Evolutionary conservation across 53 echinoderm and acorn worm genomes (phyloP).

Genomic region (Hippasteria phrygiana): DNA sequence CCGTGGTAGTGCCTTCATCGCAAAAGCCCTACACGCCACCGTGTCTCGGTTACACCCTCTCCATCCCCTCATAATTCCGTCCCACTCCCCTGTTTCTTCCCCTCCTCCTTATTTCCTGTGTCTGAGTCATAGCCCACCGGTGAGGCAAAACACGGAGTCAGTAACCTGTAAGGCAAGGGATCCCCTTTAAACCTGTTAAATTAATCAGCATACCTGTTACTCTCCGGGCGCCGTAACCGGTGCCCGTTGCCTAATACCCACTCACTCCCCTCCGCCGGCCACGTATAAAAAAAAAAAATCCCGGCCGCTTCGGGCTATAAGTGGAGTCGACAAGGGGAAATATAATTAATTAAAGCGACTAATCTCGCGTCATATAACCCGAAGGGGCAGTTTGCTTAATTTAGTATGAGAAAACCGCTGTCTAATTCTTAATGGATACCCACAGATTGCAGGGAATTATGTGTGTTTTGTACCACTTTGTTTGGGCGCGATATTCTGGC

Average conservation of each 20-base stretch:
- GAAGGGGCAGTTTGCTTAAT: constrained; percentile 67
- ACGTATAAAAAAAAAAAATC: background rate
- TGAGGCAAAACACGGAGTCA: constrained; percentile 4
- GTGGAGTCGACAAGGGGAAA: constrained; percentile 67
- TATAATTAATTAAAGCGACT: constrained; percentile 76
- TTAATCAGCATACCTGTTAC: constrained; percentile 69
- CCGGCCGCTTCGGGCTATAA: constrained; percentile 29
- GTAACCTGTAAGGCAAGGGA: constrained; percentile 21
- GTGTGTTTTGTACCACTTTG: background rate
- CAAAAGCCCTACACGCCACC: background rate
- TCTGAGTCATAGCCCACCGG: background rate
- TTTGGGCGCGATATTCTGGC: background rate
- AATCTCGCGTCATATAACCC: constrained; percentile 62
- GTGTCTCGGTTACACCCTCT: background rate
- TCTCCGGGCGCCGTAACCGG: constrained; percentile 51
- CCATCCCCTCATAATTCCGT: too few relatives aligned
- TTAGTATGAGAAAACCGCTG: constrained; percentile 71
- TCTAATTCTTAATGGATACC: constrained; percentile 60
- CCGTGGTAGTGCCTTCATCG: too few relatives aligned
- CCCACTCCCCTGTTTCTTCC: background rate
- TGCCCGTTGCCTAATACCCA: constrained; percentile 1
- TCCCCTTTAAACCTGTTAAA: constrained; percentile 62
- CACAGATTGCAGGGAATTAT: constrained; percentile 41
- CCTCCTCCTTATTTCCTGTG: background rate
- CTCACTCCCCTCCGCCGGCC: background rate